phyloP scores from a whole-genome alignment of 2,888 invertebrate genomes.

The Hypsopygia costalis region DNA sequence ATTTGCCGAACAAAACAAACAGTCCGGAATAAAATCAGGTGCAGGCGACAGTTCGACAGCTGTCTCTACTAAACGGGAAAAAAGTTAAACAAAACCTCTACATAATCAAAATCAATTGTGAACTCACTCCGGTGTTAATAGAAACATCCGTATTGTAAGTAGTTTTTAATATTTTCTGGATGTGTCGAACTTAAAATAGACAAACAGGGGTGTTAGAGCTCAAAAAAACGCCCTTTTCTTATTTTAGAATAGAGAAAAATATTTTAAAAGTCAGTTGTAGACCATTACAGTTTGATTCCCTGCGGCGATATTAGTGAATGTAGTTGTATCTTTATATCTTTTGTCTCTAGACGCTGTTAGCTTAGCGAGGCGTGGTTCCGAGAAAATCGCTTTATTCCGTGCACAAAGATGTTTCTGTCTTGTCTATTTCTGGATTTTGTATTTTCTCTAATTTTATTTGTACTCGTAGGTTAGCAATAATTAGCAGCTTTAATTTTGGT shows the following conservation, averaged over 20 bases:
- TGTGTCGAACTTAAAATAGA: constrained; percentile 61
- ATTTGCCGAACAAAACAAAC: not conserved
- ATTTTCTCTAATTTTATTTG: too few species aligned
- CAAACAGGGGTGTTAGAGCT: constrained; percentile 47
- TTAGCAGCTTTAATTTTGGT: too few species aligned
- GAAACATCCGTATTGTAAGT: constrained; percentile 71
- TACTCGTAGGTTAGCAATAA: too few species aligned
- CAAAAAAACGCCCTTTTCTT: constrained; percentile 33
- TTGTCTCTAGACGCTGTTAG: too few species aligned
- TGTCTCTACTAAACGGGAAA: constrained; percentile 20
- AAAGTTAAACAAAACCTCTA: constrained; percentile 33
- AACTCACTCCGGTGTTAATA: constrained; percentile 61
- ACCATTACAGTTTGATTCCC: not conserved
- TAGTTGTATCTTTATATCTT: too few species aligned
- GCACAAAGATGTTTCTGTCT: too few species aligned
- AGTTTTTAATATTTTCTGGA: constrained; percentile 77
- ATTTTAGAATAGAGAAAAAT: constrained; percentile 13
- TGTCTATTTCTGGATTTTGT: too few species aligned
- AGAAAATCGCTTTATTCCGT: too few species aligned
- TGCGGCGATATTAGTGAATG: too few species aligned
- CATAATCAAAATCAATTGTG: constrained; percentile 56
- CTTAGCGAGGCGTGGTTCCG: too few species aligned
- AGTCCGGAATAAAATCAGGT: constrained; percentile 1
- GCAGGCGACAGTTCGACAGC: constrained; percentile 1
- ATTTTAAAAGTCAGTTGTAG: constrained; percentile 6